Evolutionary conservation across 2,888 invertebrate species (phyloP).

Genomic region (Lasioglossum lativentre): DNA sequence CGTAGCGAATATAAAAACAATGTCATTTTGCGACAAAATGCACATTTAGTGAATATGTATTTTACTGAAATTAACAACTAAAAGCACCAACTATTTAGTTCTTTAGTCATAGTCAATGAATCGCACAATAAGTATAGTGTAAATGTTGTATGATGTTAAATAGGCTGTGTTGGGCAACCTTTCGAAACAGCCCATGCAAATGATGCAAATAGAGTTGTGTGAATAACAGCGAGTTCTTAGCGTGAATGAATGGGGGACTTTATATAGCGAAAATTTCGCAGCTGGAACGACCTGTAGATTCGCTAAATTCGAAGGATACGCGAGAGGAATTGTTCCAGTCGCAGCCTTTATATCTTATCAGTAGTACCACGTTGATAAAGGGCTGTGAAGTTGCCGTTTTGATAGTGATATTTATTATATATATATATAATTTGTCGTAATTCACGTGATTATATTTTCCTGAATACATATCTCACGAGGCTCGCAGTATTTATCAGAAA

Average conservation of each 20-base stretch:
- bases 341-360: constrained; percentile 27
- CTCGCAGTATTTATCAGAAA: constrained; percentile 13
- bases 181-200: background rate
- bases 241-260: background rate
- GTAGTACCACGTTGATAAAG: constrained; percentile 39
- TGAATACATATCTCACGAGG: constrained; percentile 18
- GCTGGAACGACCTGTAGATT: background rate
- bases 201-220: background rate
- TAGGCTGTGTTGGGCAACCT: background rate
- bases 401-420: constrained; percentile 21
- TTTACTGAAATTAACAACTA: background rate
- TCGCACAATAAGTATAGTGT: background rate
- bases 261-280: background rate
- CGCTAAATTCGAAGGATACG: constrained; percentile 6
- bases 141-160: background rate
- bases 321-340: background rate
- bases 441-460: constrained; percentile 22
- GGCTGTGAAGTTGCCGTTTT: constrained; percentile 24
- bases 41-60: background rate
- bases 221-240: background rate
- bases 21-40: background rate
- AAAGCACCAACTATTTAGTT: background rate
- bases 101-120: background rate
- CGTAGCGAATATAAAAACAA: background rate
- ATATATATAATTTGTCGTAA: constrained; percentile 33